Evolutionary conservation across 2,113 vertebrate genomes (phyloP).

Genomic region (Scomber scombrus): DNA sequence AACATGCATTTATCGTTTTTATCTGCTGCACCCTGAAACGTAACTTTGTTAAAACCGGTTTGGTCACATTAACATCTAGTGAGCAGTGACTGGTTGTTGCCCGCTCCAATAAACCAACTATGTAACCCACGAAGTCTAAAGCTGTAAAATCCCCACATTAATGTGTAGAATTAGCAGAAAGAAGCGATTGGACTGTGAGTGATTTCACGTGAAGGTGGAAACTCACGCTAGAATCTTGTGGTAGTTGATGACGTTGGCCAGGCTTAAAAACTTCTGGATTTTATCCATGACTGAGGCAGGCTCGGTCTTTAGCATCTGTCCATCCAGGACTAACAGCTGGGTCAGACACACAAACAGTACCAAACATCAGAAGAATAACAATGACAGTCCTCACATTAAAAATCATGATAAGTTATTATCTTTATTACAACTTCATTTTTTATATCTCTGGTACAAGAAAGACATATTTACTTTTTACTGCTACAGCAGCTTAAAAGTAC

Average conservation of each 20-base stretch:
- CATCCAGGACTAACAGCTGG: conserved; percentile 95
- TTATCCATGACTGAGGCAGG: conserved; percentile 96
- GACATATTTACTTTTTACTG: too few species aligned
- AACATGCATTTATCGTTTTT: too few species aligned
- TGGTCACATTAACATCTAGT: background rate
- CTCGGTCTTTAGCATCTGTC: conserved; percentile 94
- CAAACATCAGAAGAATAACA: conserved; percentile 1
- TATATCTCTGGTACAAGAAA: too few species aligned
- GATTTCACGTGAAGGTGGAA: background rate
- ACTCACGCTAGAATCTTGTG: conserved; percentile 97
- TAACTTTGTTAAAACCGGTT: background rate
- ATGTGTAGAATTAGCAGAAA: background rate
- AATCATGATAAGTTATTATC: too few species aligned
- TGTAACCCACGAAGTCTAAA: background rate
- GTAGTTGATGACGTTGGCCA: conserved; percentile 91
- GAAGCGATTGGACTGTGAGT: background rate
- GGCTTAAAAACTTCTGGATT: conserved; percentile 93
- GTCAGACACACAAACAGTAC: conserved; percentile 17
- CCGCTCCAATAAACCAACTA: background rate
- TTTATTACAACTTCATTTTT: too few species aligned
- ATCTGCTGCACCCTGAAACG: background rate
- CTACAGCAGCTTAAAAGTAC: background rate
- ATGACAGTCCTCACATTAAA: background rate
- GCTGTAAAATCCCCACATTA: background rate
- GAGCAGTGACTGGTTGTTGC: background rate